These are phyloP conservation scores for Myrmophylax atrothorax DNA, from an alignment of 2,113 vertebrate genomes.

Conservation along the genomic window DNA sequence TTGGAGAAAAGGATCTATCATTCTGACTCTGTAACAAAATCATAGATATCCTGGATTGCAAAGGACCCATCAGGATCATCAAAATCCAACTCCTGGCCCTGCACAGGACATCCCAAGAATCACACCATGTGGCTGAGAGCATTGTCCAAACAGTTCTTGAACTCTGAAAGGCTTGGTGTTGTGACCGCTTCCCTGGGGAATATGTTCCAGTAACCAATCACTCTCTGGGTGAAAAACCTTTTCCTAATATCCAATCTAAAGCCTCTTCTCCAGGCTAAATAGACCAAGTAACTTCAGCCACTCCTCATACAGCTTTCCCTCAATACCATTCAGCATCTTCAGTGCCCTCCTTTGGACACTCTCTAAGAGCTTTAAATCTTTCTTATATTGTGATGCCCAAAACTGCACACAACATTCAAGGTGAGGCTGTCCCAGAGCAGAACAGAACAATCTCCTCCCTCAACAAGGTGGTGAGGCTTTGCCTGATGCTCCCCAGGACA, in stretches of 20 bases:
- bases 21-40: neutral
- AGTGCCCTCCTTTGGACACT: rapidly evolving
- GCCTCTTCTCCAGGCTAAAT: neutral
- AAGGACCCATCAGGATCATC: neutral
- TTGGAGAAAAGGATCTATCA: neutral
- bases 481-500: neutral
- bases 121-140: neutral
- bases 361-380: neutral
- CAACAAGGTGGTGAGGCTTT: rapidly evolving
- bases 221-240: neutral
- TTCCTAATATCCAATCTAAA: neutral
- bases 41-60: neutral
- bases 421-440: rapidly evolving
- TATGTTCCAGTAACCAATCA: neutral
- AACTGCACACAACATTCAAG: rapidly evolving
- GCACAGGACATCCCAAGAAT: neutral
- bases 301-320: neutral
- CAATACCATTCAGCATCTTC: neutral
- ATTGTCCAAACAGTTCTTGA: neutral
- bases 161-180: neutral
- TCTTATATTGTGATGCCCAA: neutral
- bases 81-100: neutral
- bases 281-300: neutral
- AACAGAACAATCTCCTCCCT: neutral
- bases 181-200: neutral